phyloP scores from a whole-genome alignment of 2,113 vertebrate species.

The Rhinolophus sinicus region DNA sequence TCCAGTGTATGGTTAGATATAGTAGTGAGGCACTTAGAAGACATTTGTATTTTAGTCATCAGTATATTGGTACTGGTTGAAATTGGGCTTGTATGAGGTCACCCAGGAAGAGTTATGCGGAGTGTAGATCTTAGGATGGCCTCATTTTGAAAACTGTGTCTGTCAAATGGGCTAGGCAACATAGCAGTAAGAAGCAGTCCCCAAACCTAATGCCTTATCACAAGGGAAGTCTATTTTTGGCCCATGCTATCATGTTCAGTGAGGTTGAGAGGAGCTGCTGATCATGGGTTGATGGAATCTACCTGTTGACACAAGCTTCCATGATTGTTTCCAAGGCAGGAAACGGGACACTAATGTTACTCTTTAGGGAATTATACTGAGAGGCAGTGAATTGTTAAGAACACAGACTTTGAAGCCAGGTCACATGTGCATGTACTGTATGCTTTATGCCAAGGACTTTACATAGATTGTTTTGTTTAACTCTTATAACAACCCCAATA shows the following conservation, averaged over 20 bases:
- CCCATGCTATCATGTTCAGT: neutral
- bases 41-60: neutral
- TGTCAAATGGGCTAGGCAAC: neutral
- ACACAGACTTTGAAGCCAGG: neutral
- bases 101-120: neutral
- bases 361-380: neutral
- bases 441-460: neutral
- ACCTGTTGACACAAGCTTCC: neutral
- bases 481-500: neutral
- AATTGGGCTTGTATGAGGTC: neutral
- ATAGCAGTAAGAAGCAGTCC: neutral
- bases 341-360: neutral
- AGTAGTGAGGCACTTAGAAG: neutral
- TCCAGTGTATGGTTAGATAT: neutral
- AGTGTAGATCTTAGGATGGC: neutral
- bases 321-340: neutral
- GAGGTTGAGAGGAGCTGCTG: neutral
- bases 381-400: neutral
- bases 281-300: neutral
- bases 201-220: neutral
- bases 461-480: neutral
- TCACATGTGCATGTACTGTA: neutral
- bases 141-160: neutral
- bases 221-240: neutral
- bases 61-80: neutral